phyloP scores from a whole-genome alignment of 2,797 vertebrate genomes.

The Spinus pinus region DNA sequence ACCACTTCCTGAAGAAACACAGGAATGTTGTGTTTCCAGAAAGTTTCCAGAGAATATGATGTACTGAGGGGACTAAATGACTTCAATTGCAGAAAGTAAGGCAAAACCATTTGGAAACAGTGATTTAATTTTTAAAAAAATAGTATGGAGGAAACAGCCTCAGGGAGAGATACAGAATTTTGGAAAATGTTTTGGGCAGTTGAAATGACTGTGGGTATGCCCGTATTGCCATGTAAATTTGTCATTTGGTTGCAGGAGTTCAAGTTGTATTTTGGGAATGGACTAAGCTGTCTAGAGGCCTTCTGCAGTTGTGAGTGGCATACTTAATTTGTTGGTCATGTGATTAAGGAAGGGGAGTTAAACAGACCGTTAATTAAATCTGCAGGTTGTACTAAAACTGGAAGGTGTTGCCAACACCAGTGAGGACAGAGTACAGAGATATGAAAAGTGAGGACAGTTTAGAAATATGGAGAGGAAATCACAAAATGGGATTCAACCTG shows the following conservation, averaged over 20 bases:
- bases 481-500: conserved; percentile 41
- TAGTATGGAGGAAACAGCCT: not conserved
- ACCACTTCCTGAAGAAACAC: not conserved
- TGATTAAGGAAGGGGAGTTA: conserved; percentile 7
- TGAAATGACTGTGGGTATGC: not conserved
- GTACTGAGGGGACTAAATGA: not conserved
- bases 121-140: not conserved
- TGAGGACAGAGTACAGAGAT: not conserved
- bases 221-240: not conserved
- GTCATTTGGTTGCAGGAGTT: not conserved
- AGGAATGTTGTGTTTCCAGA: not conserved
- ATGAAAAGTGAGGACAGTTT: conserved; percentile 12
- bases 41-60: not conserved
- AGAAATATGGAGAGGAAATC: conserved; percentile 33
- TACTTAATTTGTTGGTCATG: not conserved
- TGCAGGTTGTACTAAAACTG: not conserved
- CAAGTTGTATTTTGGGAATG: not conserved
- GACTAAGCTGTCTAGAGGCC: not conserved
- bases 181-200: not conserved
- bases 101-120: not conserved
- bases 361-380: conserved; percentile 18
- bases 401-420: not conserved
- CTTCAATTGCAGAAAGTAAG: not conserved
- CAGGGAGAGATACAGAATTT: not conserved
- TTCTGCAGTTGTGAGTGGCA: not conserved